Conservation (phyloP, 2,888 invertebrate genomes). For the Bhutanitis thaidina region DNA sequence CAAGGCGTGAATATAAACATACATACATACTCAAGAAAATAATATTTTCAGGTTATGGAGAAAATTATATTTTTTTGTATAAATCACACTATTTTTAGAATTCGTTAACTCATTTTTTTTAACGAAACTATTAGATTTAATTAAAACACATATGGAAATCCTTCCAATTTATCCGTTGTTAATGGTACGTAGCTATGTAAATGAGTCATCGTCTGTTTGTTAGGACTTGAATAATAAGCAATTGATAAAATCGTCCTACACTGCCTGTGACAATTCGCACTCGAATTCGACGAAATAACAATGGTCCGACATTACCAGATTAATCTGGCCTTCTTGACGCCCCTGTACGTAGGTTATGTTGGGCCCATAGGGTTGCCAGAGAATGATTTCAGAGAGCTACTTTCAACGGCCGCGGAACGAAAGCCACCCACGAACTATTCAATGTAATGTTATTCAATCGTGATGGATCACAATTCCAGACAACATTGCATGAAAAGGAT, state of each 20-base stretch:
- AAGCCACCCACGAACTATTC: slow-evolving; percentile 67
- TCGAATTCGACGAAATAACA: slow-evolving; percentile 65
- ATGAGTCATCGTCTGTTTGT: slow-evolving; percentile 60
- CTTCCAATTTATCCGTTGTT: slow-evolving; percentile 6
- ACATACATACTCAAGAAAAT: no score
- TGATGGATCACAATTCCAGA: slow-evolving; percentile 73
- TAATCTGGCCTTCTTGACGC: slow-evolving; percentile 39
- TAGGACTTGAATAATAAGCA: slow-evolving; percentile 63
- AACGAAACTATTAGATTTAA: no score
- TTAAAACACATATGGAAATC: no score
- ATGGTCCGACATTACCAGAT: slow-evolving; percentile 50
- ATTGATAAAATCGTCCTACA: slow-evolving; percentile 66
- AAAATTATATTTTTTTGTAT: no score
- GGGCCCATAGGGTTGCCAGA: slow-evolving; percentile 33
- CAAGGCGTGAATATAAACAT: no score
- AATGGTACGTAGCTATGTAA: slow-evolving; percentile 33
- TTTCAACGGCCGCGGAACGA: slow-evolving; percentile 44
- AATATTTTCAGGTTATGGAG: no score
- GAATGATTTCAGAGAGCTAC: slow-evolving; percentile 43
- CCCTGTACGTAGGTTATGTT: slow-evolving; percentile 30
- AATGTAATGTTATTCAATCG: slow-evolving; percentile 65
- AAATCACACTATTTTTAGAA: no score
- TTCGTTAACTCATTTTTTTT: no score
- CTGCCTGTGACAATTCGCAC: slow-evolving; percentile 74
- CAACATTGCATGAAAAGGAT: slow-evolving; percentile 68